A percentile compares a stretch with the other conserved stretches of the same genome.
These are phyloP conservation scores for Phycodurus eques DNA, from an alignment of 2,113 vertebrate genomes.

Conservation along the genomic window DNA sequence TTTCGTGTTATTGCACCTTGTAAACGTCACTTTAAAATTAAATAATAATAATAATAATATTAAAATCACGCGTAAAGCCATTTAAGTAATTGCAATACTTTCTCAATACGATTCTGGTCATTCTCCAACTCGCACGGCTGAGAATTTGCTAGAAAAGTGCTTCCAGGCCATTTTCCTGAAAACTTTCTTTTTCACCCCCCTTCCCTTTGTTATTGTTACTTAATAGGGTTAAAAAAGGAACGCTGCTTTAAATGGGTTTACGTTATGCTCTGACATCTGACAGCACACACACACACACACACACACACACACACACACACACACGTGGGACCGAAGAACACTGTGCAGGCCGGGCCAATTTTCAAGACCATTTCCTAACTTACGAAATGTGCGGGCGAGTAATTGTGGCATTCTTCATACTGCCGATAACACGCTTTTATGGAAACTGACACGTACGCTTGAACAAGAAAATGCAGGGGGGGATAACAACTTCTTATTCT, in stretches of 20 bases:
- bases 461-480: slow-evolving; percentile 54
- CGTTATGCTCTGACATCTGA: slow-evolving; percentile 70
- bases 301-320: slow-evolving; percentile 34
- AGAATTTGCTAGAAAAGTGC: not conserved
- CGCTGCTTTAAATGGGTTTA: slow-evolving; percentile 73
- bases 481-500: slow-evolving; percentile 14
- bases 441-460: slow-evolving; percentile 61
- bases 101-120: slow-evolving; percentile 13
- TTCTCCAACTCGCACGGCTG: slow-evolving; percentile 1
- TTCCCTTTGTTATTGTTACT: slow-evolving; percentile 56
- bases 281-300: slow-evolving; percentile 33
- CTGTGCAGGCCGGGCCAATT: slow-evolving; percentile 75
- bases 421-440: slow-evolving; percentile 76
- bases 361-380: slow-evolving; percentile 78
- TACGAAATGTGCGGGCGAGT: slow-evolving; percentile 68
- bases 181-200: slow-evolving; percentile 14
- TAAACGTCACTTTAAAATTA: not conserved
- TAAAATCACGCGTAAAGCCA: slow-evolving; percentile 10
- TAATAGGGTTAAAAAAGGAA: slow-evolving; percentile 65
- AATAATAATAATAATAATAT: not conserved
- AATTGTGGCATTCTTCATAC: slow-evolving; percentile 75
- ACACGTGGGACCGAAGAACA: slow-evolving; percentile 65
- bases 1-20: no score
- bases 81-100: slow-evolving; percentile 16
- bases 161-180: slow-evolving; percentile 1